phyloP scores from a whole-genome alignment of 1,140 invertebrate species.

The Bathynomus jamesi region DNA sequence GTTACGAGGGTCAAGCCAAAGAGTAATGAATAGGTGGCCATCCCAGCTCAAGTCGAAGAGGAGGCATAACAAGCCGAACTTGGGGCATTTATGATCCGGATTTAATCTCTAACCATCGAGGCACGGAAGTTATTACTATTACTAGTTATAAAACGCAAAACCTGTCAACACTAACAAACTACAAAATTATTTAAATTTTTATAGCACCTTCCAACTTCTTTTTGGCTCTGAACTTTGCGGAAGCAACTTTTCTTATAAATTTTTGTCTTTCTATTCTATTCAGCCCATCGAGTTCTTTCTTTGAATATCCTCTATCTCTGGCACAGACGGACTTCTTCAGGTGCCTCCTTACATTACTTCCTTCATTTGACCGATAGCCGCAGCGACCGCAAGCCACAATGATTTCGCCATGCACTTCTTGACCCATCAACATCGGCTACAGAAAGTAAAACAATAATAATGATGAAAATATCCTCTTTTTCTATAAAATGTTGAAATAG shows the following conservation, averaged over 20 bases:
- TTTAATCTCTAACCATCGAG: too few relatives aligned
- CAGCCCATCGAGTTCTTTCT: constrained; percentile 20
- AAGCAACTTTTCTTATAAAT: constrained; percentile 21
- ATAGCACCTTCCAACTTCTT: constrained; percentile 18
- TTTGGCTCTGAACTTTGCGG: constrained; percentile 26
- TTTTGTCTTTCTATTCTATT: constrained; percentile 21
- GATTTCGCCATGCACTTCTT: constrained; percentile 30
- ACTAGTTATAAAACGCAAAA: too few relatives aligned
- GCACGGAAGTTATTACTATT: too few relatives aligned
- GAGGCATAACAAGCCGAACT: too few relatives aligned
- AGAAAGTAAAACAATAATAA: neutral
- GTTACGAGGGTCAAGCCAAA: too few relatives aligned
- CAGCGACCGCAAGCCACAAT: constrained; percentile 26
- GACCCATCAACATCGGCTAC: constrained; percentile 28
- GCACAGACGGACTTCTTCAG: constrained; percentile 24
- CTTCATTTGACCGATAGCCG: constrained; percentile 24
- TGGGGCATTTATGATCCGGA: too few relatives aligned
- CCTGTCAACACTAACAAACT: too few relatives aligned
- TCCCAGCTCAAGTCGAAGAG: too few relatives aligned
- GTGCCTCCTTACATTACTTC: constrained; percentile 24
- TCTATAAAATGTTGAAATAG: too few relatives aligned
- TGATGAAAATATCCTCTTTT: neutral
- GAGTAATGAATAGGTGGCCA: too few relatives aligned
- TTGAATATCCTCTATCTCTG: constrained; percentile 19
- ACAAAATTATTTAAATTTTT: too few relatives aligned